Conservation (phyloP, 2,113 vertebrate genomes). For the Phaethon lepturus region DNA sequence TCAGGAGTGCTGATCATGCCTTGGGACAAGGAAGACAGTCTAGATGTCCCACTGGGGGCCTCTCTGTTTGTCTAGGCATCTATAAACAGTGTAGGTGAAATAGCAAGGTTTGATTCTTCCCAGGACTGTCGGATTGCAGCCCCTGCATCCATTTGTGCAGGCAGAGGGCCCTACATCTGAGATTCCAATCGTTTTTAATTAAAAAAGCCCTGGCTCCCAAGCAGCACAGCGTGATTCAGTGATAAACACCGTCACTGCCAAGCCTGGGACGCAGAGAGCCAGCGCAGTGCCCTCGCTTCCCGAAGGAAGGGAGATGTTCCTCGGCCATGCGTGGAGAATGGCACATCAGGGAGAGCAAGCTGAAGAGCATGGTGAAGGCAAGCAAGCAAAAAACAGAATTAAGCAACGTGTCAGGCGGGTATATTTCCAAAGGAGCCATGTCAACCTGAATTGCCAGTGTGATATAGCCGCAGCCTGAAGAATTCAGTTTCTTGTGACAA, state of each 20-base stretch:
- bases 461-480: too few species aligned
- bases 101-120: background rate
- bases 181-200: background rate
- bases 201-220: background rate
- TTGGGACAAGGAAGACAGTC: background rate
- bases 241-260: background rate
- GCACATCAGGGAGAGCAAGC: background rate
- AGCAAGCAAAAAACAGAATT: background rate
- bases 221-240: background rate
- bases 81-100: background rate
- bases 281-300: background rate
- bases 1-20: background rate
- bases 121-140: background rate
- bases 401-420: rapidly evolving
- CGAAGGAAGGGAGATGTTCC: rapidly evolving
- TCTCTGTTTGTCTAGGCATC: background rate
- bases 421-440: background rate
- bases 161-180: background rate
- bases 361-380: background rate
- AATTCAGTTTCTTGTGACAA: background rate
- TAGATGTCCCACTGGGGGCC: background rate
- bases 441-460: background rate
- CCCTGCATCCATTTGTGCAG: background rate
- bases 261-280: background rate
- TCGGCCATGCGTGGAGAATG: rapidly evolving